phyloP scores from a whole-genome alignment of 92 coral and sea anemone species.

The Porites divaricata region DNA sequence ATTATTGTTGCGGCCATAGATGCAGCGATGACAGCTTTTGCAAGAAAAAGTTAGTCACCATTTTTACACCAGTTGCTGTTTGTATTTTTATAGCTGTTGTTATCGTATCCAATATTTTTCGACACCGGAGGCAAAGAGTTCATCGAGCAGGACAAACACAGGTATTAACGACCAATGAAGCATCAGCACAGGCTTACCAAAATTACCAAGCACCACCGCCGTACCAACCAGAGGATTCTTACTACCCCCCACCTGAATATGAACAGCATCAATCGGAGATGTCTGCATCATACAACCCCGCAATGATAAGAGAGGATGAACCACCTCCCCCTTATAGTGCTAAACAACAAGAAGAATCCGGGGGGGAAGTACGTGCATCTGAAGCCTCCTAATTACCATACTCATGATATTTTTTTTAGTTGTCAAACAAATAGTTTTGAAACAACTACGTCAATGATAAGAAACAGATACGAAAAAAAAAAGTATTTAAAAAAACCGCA shows the following conservation, averaged over 20 bases:
- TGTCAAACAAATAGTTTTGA: too few species aligned
- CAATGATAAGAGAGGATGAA: neutral
- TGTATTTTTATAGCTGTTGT: neutral
- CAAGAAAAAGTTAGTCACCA: neutral
- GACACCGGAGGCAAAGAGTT: neutral
- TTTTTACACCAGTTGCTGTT: neutral
- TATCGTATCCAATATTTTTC: neutral
- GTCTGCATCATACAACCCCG: neutral
- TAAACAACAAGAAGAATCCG: neutral
- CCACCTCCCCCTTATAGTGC: neutral
- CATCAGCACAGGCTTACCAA: neutral
- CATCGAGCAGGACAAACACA: neutral
- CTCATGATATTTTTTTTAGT: too few species aligned
- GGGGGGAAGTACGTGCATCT: neutral
- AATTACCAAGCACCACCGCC: neutral
- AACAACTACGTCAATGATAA: too few species aligned
- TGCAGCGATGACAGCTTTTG: neutral
- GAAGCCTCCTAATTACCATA: too few species aligned
- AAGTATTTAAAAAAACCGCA: too few species aligned
- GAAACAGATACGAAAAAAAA: too few species aligned
- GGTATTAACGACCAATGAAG: neutral
- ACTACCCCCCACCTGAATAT: neutral
- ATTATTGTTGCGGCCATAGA: neutral
- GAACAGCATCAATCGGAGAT: neutral
- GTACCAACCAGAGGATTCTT: neutral